Base-by-base conservation (phyloP, 2,888 invertebrate genomes). In the Drosophila kanekoi region DNA sequence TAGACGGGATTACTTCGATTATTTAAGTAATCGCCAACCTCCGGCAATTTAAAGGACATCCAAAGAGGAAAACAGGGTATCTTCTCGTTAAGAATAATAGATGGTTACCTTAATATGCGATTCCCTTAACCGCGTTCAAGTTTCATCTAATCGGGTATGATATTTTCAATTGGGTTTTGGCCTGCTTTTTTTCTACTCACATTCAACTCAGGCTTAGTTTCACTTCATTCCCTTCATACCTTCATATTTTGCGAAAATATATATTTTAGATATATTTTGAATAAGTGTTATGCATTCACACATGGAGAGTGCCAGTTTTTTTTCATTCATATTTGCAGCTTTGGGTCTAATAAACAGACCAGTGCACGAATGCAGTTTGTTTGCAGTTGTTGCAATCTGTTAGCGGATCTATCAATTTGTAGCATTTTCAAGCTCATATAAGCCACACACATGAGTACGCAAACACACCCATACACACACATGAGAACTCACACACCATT, bases 351-450 rank as follows among this genome's bases (percentile, higher is more conserved):
- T 73, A 69, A 77, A 69, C 77, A 77, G 74, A 78, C n/a, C 37
- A 48, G 32, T 45, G 48, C 48, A 18, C 41, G 41, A 58, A 56
- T 75, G 38, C 53, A 57, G 61, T 57, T 70, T 61, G 59, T 51
- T 64, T 64, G 58, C 52, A 40, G 62, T 37, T 71, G 60, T 56
- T 61, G 64, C 61, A 73, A 57, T 75, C 64, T 63, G 68, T 73
- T 79, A 73, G 76, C 79, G 79, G 85, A 87, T 87, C 76, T 78
- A 77, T 85, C 82, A 82, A 84, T 87, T 87, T 80, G 74, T 72
- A 77, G 63, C 65, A 82, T 83, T 86, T 83, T 86, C 71, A 83
- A 78, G 68, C 84, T 70, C 62, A 63, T 67, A 77, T 72, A 83
- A 79, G 57, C 59, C 60, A 49, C 54, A 53, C 48, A 51, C 51